phyloP scores from a whole-genome alignment of 2,113 vertebrate genomes.

The Periophthalmodon schlosseri region DNA sequence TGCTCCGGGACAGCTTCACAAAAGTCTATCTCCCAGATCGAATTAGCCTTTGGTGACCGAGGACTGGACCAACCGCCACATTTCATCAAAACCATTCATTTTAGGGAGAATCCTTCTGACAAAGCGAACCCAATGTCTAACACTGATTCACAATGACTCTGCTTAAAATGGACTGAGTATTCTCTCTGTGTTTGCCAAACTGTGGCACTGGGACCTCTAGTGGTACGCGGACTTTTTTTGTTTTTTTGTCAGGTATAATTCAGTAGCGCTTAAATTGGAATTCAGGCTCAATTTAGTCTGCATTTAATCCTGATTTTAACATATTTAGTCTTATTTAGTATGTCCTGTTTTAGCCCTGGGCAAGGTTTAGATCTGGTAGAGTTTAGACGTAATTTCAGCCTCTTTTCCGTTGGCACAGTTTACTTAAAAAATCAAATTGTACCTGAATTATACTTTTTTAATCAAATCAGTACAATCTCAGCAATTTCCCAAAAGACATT shows the following conservation, averaged over 20 bases:
- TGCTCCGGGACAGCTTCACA: conserved; percentile 11
- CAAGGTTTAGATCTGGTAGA: background rate
- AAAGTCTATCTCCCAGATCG: conserved; percentile 17
- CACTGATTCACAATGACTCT: background rate
- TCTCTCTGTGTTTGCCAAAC: background rate
- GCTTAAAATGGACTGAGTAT: background rate
- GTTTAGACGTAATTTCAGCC: no score
- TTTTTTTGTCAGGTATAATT: no score
- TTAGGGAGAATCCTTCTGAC: conserved; percentile 2
- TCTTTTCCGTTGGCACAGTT: no score
- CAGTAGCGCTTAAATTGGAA: background rate
- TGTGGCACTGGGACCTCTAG: background rate
- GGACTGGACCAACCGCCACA: conserved; percentile 8
- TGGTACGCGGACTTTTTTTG: no score
- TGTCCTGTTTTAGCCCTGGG: background rate
- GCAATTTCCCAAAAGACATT: no score
- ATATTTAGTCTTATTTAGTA: background rate
- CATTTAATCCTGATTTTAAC: background rate
- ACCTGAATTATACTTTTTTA: no score
- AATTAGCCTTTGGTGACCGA: conserved; percentile 22
- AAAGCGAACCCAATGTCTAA: background rate
- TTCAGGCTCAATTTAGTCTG: background rate
- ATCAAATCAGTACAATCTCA: no score
- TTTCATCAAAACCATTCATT: background rate
- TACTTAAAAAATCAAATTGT: no score